Evolutionary conservation across 92 coral and sea anemone species (phyloP), one percentile per base, ranked within the genome.

Genomic region (Porites evermanni): DNA sequence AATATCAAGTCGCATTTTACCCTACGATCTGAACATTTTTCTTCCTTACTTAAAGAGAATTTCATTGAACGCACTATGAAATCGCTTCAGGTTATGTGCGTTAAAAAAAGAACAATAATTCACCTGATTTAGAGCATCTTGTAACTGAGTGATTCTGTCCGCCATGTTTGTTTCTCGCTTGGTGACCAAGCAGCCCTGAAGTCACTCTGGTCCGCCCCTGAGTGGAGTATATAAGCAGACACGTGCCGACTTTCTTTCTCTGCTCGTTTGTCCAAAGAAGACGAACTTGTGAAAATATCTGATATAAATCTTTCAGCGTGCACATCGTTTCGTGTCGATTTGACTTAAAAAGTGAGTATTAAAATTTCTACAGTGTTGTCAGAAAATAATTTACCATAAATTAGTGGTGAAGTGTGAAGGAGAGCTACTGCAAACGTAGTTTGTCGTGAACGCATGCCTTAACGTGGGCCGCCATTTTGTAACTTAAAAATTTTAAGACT

Each of bases 271-370:
- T 87, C 84, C 82, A 61, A 88, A 84, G 90, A 84, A 89, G 89
- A 88, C 90, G 88, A 54, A 75, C 63, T 8, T 44, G 70, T 20
- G 18, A 14, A 44, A 58, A 63, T 5, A 10, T 47, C 7, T 4
- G 20, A 8, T 4, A 9, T 8, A 10, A 61, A 52, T 21, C 3
- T 47, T 63, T 59, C 50, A 88, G 99, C 98, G 94, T 91, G 98
- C 98, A 95, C 99, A 85, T 86, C 98, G 98, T 97, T 97, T 97
- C 99, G 99, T 95, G 99, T 97, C 99, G 79, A 70, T 72, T 70
- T 91, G 99, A 97, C 99, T 97, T 97, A 97, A 97, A 94, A 96
- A 95, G 99, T 96, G 86, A 94, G 99, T 91, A 90, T 19, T 10
- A 12, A 89, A 84, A 73, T n/a, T 10, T 21, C 18, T 14, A 38